A percentile compares a stretch with the other conserved stretches of the same genome.
These are phyloP conservation scores for Syngnathus typhle DNA, from an alignment of 2,113 vertebrate species.

Conservation along the genomic window DNA sequence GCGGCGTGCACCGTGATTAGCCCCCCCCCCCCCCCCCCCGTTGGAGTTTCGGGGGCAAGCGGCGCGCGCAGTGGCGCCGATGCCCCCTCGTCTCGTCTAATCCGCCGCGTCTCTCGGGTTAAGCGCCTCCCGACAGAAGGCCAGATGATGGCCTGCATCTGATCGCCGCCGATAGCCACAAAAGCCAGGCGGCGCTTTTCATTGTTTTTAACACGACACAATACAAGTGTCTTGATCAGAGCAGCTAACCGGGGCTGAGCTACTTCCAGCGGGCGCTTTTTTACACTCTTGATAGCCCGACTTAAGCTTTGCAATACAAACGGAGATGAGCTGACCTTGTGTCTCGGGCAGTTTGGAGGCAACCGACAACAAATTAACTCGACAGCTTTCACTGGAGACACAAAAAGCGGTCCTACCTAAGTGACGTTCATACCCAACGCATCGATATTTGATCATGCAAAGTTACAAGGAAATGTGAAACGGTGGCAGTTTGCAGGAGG, in stretches of 20 bases:
- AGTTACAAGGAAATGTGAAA: not conserved
- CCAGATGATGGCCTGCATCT: conserved; percentile 47
- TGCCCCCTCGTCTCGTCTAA: conserved; percentile 36
- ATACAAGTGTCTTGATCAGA: conserved; percentile 48
- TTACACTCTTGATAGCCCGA: conserved; percentile 17
- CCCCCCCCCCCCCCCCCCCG: too few species aligned
- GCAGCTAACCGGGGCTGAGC: conserved; percentile 66
- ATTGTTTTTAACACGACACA: conserved; percentile 41
- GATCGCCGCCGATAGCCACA: conserved; percentile 49
- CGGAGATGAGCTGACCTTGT: not conserved
- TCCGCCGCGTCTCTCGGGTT: conserved; percentile 40
- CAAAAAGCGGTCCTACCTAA: not conserved
- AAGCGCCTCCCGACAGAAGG: conserved; percentile 55
- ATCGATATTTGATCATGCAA: not conserved
- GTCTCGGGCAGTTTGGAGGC: not conserved
- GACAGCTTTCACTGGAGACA: not conserved
- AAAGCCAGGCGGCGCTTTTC: conserved; percentile 47
- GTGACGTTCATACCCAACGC: not conserved
- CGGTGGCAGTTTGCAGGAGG: not conserved
- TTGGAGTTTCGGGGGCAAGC: conserved; percentile 28
- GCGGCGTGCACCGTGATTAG: conserved; percentile 28
- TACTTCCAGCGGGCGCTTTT: conserved; percentile 25
- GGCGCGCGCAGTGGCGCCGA: conserved; percentile 45
- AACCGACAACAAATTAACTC: not conserved
- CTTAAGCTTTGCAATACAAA: conserved; percentile 22